Evolutionary conservation across 2,888 invertebrate genomes (phyloP).

Genomic region (Caprella mutica): DNA sequence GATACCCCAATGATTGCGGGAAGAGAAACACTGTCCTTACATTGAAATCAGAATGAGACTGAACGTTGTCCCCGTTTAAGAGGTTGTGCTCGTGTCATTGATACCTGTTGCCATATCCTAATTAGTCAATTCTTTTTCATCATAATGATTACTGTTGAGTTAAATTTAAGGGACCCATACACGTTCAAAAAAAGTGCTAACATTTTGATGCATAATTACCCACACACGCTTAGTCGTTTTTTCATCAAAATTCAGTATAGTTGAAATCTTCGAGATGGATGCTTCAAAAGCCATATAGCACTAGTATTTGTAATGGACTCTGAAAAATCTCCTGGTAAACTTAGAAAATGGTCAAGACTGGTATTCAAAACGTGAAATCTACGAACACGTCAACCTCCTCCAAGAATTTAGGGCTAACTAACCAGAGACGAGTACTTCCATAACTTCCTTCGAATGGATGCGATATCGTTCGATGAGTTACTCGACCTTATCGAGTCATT

Average conservation of each 20-base stretch:
- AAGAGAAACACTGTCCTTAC: too few relatives aligned
- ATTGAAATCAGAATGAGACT: too few relatives aligned
- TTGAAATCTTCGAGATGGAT: not conserved
- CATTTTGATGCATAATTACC: slow-evolving; percentile 7
- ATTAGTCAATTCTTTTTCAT: too few relatives aligned
- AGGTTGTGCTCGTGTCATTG: too few relatives aligned
- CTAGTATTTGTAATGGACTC: slow-evolving; percentile 3
- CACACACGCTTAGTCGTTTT: slow-evolving; percentile 4
- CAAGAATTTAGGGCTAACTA: not conserved
- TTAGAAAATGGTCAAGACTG: not conserved
- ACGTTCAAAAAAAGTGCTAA: not conserved
- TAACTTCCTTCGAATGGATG: slow-evolving; percentile 11
- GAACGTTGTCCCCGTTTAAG: too few relatives aligned
- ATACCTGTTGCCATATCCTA: too few relatives aligned
- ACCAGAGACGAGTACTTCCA: slow-evolving; percentile 8
- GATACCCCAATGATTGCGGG: too few relatives aligned
- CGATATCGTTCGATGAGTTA: slow-evolving; percentile 9
- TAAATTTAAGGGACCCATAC: not conserved
- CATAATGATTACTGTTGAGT: too few relatives aligned
- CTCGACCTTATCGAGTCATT: not conserved
- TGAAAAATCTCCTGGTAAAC: not conserved
- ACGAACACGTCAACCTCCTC: not conserved
- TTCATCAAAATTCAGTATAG: not conserved
- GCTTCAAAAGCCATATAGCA: slow-evolving; percentile 1
- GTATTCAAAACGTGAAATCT: not conserved